A percentile compares a stretch with the other conserved stretches of the same genome.
phyloP scores from a whole-genome alignment of 2,797 vertebrate species.

The Vultur gryphus region DNA sequence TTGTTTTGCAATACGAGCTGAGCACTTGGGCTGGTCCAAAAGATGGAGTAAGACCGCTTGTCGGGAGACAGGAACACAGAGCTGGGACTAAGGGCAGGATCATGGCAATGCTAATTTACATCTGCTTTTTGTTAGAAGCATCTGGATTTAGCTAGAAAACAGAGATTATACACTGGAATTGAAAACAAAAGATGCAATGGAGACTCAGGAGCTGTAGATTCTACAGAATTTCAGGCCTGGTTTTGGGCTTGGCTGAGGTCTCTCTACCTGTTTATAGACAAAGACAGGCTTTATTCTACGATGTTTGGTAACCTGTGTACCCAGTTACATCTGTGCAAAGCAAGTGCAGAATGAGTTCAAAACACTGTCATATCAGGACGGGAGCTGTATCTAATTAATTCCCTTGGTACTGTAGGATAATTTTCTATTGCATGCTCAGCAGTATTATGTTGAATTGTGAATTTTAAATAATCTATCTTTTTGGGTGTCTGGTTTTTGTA shows the following conservation, averaged over 20 bases:
- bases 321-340: background rate
- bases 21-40: background rate
- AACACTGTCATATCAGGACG: background rate
- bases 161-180: background rate
- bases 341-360: background rate
- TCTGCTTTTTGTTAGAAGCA: background rate
- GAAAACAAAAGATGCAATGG: background rate
- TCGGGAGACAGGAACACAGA: background rate
- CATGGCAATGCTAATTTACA: background rate
- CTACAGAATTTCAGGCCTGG: background rate
- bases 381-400: background rate
- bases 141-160: background rate
- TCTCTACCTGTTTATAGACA: background rate
- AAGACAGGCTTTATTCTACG: background rate
- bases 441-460: background rate
- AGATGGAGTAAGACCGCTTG: background rate
- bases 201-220: background rate
- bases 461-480: background rate
- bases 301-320: background rate
- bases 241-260: background rate
- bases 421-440: background rate
- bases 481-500: background rate
- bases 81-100: background rate
- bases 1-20: background rate
- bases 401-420: background rate